Evolutionary conservation across 2,888 invertebrate species (phyloP), one percentile per base, ranked within the genome.

Genomic region (Tryphoninae sp.): DNA sequence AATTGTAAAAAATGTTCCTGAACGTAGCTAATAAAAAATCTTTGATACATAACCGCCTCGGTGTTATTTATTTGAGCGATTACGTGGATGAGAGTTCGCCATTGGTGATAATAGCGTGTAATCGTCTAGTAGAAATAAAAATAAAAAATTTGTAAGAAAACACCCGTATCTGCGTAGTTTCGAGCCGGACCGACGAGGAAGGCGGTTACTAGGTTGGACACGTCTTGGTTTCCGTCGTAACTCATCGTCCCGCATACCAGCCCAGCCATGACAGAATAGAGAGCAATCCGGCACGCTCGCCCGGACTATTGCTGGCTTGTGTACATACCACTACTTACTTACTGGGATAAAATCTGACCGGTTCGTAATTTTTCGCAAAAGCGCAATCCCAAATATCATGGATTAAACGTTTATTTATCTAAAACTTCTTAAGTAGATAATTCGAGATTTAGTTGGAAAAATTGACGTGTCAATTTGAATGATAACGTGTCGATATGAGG

Each of bases 121-220:
- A 86, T 84, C 84, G 77, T 73, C 53, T 26, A 69, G 78, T 78
- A 59, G 40, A 51, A 62, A 72, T 67, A 45, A 53, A 6, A 55
- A 62, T 45, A 58, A 72, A 61, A 33, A 33, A 33, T 7, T 33
- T 33, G 6, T 33, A 33, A 7, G 33, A 33, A 33, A 51, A 68
- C 16, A 13, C 22, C 67, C 16, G 68, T 59, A 51, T 11, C n/a
- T 40, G 7, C 40, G 81, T 80, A 42, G 49, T 7, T 51, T 75
- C 81, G 74, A 79, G 78, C 61, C 68, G 42, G 73, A 74, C 16
- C 53, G 55, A 26, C 79, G 80, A 83, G 84, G 86, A 89, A 90
- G 87, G 87, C 89, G 88, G 89, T 90, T 90, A 89, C 89, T 89
- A 90, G 89, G 90, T 89, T 90, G 90, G 88, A 87, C 88, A 87